A percentile compares a stretch with the other conserved stretches of the same genome.
These are phyloP conservation scores for Thamnophis elegans DNA, from an alignment of 2,797 vertebrate species.

Conservation along the genomic window DNA sequence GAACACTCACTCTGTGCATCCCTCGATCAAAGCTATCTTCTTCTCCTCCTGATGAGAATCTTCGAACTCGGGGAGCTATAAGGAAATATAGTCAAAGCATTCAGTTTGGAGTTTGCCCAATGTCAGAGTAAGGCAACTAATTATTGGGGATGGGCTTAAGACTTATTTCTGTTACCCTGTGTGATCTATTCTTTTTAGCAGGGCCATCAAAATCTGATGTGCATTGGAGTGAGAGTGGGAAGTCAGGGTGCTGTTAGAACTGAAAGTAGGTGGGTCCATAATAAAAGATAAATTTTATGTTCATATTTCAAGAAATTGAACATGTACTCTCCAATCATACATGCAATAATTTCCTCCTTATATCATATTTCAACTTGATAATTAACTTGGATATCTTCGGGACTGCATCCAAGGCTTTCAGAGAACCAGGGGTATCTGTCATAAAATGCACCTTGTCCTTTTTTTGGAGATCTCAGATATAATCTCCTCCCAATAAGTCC, in stretches of 20 bases:
- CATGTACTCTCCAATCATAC: background rate
- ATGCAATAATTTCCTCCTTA: background rate
- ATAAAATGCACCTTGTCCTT: background rate
- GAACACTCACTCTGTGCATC: slow-evolving; percentile 86
- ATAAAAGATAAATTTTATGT: background rate
- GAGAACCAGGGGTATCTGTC: background rate
- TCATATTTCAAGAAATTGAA: background rate
- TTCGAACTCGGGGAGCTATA: slow-evolving; percentile 79
- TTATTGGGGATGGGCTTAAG: background rate
- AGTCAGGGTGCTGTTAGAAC: background rate
- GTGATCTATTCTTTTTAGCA: background rate
- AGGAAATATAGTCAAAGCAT: slow-evolving; percentile 7
- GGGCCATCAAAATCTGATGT: background rate
- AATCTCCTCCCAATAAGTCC: background rate
- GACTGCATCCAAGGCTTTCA: background rate
- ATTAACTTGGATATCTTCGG: background rate
- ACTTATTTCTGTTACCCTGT: background rate
- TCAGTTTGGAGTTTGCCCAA: background rate
- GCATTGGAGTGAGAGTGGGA: background rate
- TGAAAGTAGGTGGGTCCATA: background rate
- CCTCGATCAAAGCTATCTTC: slow-evolving; percentile 88
- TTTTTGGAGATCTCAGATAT: background rate
- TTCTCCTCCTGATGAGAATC: slow-evolving; percentile 90
- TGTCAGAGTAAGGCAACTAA: background rate
- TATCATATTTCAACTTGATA: background rate